A percentile compares a stretch with the other conserved stretches of the same genome.
phyloP scores from a whole-genome alignment of 2,113 vertebrate genomes.

The Centrocercus urophasianus region DNA sequence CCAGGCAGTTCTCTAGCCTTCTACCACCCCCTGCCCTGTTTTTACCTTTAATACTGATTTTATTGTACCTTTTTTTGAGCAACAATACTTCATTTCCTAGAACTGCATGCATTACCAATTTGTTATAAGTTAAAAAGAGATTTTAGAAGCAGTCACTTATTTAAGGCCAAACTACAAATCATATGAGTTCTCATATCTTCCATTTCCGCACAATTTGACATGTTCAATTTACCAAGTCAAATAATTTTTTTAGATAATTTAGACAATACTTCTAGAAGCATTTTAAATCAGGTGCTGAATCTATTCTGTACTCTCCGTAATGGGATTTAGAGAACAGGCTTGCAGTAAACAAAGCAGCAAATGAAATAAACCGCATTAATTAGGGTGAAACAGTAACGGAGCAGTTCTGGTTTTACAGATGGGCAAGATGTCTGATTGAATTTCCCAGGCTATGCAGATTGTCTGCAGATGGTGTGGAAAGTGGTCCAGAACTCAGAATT shows the following conservation, averaged over 20 bases:
- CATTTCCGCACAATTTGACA: background rate
- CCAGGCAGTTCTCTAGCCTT: background rate
- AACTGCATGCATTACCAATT: background rate
- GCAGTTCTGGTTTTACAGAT: conserved; percentile 67
- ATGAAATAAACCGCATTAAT: conserved; percentile 68
- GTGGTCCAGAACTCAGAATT: conserved; percentile 64
- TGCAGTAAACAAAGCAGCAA: conserved; percentile 55
- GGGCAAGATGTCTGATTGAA: conserved; percentile 69
- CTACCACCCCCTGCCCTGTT: background rate
- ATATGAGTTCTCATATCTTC: background rate
- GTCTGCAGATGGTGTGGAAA: conserved; percentile 67
- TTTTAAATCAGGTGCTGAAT: conserved; percentile 24
- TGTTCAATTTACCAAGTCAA: background rate
- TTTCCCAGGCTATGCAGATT: conserved; percentile 61
- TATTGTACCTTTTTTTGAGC: background rate
- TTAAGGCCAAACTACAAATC: background rate
- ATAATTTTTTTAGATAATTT: background rate
- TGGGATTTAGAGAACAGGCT: conserved; percentile 2
- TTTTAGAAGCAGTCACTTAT: background rate
- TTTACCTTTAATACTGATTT: background rate
- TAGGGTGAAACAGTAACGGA: conserved; percentile 49
- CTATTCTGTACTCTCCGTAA: background rate
- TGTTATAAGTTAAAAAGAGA: background rate
- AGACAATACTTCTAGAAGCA: background rate
- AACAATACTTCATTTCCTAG: background rate